These are phyloP conservation scores for Drosophila tsacasi DNA, from an alignment of 1,140 invertebrate genomes.

Conservation along the genomic window DNA sequence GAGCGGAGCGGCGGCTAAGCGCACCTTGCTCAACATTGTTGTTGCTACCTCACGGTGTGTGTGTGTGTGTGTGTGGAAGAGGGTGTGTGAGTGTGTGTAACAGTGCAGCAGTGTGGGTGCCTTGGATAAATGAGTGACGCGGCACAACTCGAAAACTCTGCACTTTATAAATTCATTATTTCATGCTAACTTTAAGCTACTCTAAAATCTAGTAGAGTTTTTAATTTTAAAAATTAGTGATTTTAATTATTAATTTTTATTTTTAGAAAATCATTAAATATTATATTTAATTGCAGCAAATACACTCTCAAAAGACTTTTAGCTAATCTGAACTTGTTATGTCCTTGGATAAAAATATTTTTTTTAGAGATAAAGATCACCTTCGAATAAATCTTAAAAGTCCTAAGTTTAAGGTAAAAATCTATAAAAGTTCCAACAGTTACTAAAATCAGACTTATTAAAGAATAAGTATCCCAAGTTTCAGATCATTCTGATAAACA, in stretches of 20 bases:
- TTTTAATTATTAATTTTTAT: not conserved
- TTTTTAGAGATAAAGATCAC: not conserved
- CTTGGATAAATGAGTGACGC: conserved; percentile 44
- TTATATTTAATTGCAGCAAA: not conserved
- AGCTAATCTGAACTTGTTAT: not conserved
- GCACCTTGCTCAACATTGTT: conserved; percentile 81
- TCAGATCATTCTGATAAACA: not conserved
- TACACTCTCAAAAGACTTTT: not conserved
- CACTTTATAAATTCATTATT: conserved; percentile 25
- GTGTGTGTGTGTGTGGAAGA: conserved; percentile 1
- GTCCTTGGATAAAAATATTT: too few species aligned
- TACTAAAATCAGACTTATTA: not conserved
- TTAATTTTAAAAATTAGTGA: not conserved
- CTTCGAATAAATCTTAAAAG: not conserved
- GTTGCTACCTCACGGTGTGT: conserved; percentile 42
- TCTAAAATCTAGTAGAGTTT: not conserved
- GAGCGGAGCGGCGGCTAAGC: conserved; percentile 67
- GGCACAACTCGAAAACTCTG: conserved; percentile 46
- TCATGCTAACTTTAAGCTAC: conserved; percentile 3
- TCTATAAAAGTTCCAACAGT: not conserved
- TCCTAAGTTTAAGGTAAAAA: too few species aligned
- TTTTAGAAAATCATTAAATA: not conserved
- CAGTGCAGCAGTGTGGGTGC: conserved; percentile 50
- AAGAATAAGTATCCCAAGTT: not conserved
- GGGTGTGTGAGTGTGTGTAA: conserved; percentile 18